Conservation (phyloP, 2,797 vertebrate species). For the Enteromius mattozi region DNA sequence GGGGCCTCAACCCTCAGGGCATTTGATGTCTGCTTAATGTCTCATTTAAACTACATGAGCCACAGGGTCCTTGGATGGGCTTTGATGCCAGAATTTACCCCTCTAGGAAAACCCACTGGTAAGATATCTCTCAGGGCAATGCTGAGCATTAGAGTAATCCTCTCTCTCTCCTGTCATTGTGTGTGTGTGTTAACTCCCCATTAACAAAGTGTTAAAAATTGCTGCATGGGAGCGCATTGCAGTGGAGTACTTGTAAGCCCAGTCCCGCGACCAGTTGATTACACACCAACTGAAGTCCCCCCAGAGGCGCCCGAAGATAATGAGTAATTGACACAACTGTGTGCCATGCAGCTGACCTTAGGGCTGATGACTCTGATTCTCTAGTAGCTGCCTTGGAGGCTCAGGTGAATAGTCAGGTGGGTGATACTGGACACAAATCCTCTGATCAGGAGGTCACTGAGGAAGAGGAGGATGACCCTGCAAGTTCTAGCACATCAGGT, state of each 20-base stretch:
- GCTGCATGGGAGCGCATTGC: background rate
- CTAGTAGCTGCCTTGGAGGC: background rate
- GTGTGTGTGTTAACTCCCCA: background rate
- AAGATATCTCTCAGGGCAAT: slow-evolving; percentile 18
- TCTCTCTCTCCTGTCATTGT: background rate
- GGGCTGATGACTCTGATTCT: background rate
- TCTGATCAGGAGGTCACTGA: background rate
- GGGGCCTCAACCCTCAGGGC: slow-evolving; percentile 7
- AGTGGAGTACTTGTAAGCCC: background rate
- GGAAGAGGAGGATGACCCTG: background rate
- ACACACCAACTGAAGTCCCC: background rate
- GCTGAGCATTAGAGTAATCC: background rate
- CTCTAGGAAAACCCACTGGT: slow-evolving; percentile 47
- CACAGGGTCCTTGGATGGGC: slow-evolving; percentile 31
- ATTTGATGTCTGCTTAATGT: slow-evolving; percentile 44
- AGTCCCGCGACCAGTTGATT: background rate
- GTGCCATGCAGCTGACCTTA: background rate
- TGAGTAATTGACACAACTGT: background rate
- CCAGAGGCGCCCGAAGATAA: background rate
- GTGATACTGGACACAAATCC: background rate
- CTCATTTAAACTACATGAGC: slow-evolving; percentile 31
- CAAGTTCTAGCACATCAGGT: too few relatives aligned
- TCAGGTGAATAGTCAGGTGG: background rate
- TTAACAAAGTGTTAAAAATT: background rate
- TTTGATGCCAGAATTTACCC: slow-evolving; percentile 47